Percentiles rank a stretch among this genome's conserved stretches.
Evolutionary conservation across 2,888 invertebrate species (phyloP).

Genomic region (Leptinotarsa rubiginosa): DNA sequence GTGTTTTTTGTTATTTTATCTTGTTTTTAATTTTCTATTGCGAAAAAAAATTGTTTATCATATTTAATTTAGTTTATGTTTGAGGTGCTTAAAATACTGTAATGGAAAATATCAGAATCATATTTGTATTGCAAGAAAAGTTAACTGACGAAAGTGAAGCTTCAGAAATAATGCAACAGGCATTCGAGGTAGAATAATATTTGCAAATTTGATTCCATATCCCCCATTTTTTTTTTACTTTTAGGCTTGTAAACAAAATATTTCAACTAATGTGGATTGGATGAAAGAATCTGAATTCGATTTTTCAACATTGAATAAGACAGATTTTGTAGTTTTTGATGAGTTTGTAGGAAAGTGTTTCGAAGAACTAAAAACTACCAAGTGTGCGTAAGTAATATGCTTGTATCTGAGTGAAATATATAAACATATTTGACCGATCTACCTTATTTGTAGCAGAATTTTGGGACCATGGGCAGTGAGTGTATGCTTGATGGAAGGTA

Average conservation of each 20-base stretch:
- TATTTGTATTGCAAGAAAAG: constrained; percentile 70
- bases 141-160: constrained; percentile 69
- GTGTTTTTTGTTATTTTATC: too few relatives aligned
- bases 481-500: constrained; percentile 77
- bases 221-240: background rate
- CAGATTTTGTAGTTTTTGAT: constrained; percentile 83
- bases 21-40: too few relatives aligned
- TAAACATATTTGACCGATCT: constrained; percentile 14
- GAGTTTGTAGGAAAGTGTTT: constrained; percentile 81
- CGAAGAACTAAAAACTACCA: constrained; percentile 72
- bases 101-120: constrained; percentile 55
- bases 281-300: constrained; percentile 73
- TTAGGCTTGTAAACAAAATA: constrained; percentile 67
- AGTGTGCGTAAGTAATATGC: constrained; percentile 75
- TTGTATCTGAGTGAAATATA: background rate
- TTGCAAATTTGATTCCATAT: background rate
- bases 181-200: constrained; percentile 69
- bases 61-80: too few relatives aligned
- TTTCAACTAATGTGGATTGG: constrained; percentile 73
- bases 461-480: constrained; percentile 86
- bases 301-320: constrained; percentile 70
- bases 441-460: constrained; percentile 71
- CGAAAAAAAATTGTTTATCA: too few relatives aligned
- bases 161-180: constrained; percentile 72
- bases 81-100: background rate